Base-by-base conservation (phyloP, 2,113 vertebrate genomes). In the Colossoma macropomum region DNA sequence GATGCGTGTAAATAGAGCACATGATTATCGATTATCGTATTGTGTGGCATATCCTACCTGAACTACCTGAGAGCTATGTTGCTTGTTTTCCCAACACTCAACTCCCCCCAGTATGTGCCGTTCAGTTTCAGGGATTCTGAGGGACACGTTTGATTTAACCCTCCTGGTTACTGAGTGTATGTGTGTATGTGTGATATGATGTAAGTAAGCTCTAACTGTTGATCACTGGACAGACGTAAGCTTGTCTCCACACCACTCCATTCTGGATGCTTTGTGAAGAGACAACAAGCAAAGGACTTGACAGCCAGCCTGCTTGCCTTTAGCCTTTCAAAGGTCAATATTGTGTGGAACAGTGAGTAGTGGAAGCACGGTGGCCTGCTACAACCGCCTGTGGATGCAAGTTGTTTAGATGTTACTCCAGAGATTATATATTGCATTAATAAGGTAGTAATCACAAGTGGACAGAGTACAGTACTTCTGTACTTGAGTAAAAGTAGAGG, bases 51-150 rank as follows among this genome's bases (percentile, higher is more conserved):
- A 83, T 85, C 86, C 72, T 81, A 87, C 82, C 45, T 80, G 54
- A 88, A 85, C 86, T 83, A 84, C 63, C n/a, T 72, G 38, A 54
- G 66, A 71, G 41, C 84, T 74, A 63, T 60, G 78, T 16, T 79
- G 52, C 86, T 87, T 86, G 87, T 82, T 85, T 59, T 54, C 82
- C 62, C 86, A 88, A 63, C 81, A 83, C 79, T 88, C 88, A 16
- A 16, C 30, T 16, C 23, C 17, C 45, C 30, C 41, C 30, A 30
- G 41, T 83, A 81, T 7, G 45, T 76, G 38, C 66, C 27, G 32
- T 79, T 89, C 52, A 71, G 84, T 91, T 94, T 94, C 91, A 94
- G 93, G 92, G 92, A 94, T 92, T 89, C 84, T 80, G 71, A 65
- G 30, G 62, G 41, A 69, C n/a, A 1, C 27, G 70, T 80, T 41